phyloP scores from a whole-genome alignment of 2,797 vertebrate genomes.

The Lithobates pipiens region DNA sequence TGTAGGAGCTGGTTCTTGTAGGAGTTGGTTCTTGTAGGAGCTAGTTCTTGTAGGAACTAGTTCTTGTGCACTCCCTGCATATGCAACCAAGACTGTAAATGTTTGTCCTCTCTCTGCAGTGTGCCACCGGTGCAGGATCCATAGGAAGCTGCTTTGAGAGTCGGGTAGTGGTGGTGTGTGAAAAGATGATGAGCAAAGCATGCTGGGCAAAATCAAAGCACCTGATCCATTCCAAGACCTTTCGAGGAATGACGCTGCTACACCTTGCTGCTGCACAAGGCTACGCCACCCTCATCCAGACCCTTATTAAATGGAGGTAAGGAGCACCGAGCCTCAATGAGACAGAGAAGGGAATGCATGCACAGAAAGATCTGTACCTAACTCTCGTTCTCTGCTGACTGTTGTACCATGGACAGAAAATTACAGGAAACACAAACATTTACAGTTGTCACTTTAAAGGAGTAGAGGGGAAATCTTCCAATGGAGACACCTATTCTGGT shows the following conservation, averaged over 20 bases:
- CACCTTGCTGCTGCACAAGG: constrained; percentile 97
- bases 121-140: constrained; percentile 81
- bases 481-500: too few species aligned
- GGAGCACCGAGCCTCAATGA: constrained; percentile 45
- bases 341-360: too few species aligned
- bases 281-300: constrained; percentile 98
- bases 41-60: too few species aligned
- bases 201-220: constrained; percentile 99
- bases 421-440: too few species aligned
- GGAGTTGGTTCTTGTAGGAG: too few species aligned
- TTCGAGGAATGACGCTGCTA: constrained; percentile 97
- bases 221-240: constrained; percentile 98
- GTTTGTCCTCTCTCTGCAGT: constrained; percentile 68
- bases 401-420: too few species aligned
- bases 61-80: too few species aligned
- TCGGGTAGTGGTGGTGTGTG: constrained; percentile 96
- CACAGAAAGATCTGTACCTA: too few species aligned
- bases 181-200: constrained; percentile 99
- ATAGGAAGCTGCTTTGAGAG: constrained; percentile 97
- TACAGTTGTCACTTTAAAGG: too few species aligned
- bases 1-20: too few species aligned
- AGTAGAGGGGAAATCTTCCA: too few species aligned
- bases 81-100: neutral
- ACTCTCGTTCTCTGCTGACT: too few species aligned
- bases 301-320: constrained; percentile 99